Conservation (phyloP, 2,888 invertebrate genomes). For the Pammene aurita region DNA sequence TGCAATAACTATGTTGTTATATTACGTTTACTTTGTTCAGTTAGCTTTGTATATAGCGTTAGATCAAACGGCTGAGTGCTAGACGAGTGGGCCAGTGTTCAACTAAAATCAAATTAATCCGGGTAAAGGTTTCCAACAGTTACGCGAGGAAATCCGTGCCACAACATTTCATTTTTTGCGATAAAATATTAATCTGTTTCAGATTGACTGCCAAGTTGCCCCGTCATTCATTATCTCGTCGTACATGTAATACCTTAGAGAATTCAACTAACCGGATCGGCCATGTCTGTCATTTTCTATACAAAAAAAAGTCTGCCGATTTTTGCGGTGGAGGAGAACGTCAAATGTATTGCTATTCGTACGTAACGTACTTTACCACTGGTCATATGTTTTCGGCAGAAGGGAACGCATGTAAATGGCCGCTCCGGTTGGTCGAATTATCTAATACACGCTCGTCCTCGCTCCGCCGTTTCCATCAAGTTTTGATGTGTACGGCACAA, state of each 20-base stretch:
- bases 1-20: constrained; percentile 12
- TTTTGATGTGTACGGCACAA: constrained; percentile 21
- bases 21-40: neutral
- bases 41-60: constrained; percentile 28
- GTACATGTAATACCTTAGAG: neutral
- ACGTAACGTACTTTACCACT: no score
- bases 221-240: neutral
- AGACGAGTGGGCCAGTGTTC: neutral
- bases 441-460: constrained; percentile 1
- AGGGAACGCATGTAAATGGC: no score
- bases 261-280: no score
- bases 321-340: no score
- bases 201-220: neutral
- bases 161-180: neutral
- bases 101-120: neutral
- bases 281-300: no score
- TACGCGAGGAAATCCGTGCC: neutral
- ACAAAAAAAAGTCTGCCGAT: no score
- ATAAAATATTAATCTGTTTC: neutral
- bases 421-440: no score
- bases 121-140: neutral
- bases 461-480: constrained; percentile 8
- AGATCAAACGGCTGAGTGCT: constrained; percentile 1
- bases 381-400: no score
- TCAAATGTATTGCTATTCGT: no score